Evolutionary conservation across 2,797 vertebrate genomes (phyloP).

Genomic region (Pseudochaenichthys georgianus): DNA sequence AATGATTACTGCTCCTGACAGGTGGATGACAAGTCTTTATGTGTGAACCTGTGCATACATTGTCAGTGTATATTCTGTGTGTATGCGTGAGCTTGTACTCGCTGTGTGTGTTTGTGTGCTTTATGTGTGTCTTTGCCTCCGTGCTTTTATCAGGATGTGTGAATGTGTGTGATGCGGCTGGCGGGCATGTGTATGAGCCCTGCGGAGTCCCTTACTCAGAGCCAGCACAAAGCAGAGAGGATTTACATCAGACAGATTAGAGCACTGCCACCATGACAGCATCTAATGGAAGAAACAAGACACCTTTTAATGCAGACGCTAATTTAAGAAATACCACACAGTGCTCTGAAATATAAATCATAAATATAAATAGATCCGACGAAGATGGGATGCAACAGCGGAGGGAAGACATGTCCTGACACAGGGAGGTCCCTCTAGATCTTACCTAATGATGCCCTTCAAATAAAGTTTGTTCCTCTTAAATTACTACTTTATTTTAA

Average conservation of each 20-base stretch:
- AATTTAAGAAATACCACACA: constrained; percentile 78
- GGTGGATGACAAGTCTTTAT: constrained; percentile 76
- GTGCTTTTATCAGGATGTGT: constrained; percentile 18
- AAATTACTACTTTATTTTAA: neutral
- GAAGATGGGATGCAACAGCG: constrained; percentile 33
- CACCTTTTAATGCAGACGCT: constrained; percentile 81
- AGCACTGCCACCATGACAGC: constrained; percentile 72
- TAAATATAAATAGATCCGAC: constrained; percentile 59
- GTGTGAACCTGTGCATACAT: constrained; percentile 39
- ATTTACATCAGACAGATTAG: constrained; percentile 78
- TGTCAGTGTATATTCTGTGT: constrained; percentile 19
- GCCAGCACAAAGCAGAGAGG: constrained; percentile 68
- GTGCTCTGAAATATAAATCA: constrained; percentile 67
- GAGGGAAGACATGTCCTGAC: constrained; percentile 29
- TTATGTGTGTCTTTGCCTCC: constrained; percentile 17
- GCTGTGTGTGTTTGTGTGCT: neutral
- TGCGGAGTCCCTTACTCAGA: constrained; percentile 63
- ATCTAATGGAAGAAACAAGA: constrained; percentile 80
- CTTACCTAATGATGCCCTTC: constrained; percentile 9
- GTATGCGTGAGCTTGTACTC: constrained; percentile 4
- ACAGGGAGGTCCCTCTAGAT: constrained; percentile 16
- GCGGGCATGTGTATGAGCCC: constrained; percentile 67
- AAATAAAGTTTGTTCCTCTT: neutral
- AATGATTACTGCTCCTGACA: constrained; percentile 92
- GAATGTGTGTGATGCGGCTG: constrained; percentile 36